A percentile compares a stretch with the other conserved stretches of the same genome.
Evolutionary conservation across 2,113 vertebrate species (phyloP).

Genomic region (Eulemur macaco): DNA sequence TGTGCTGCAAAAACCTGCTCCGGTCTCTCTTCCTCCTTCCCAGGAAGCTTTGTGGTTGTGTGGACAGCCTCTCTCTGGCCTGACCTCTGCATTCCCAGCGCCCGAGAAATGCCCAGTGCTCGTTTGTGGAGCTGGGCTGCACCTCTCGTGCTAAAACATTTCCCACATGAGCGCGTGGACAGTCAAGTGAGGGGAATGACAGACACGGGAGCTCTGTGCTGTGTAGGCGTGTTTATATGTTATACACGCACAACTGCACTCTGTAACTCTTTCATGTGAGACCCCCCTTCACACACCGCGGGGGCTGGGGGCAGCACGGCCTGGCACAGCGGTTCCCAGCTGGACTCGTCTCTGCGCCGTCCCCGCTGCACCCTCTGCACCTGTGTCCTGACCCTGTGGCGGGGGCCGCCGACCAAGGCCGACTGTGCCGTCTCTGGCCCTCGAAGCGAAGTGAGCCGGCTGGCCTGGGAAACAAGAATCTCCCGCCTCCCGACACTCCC

Average conservation of each 20-base stretch:
- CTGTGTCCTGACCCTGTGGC: not conserved
- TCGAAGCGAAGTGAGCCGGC: not conserved
- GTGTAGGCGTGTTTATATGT: accelerated
- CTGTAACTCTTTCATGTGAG: not conserved
- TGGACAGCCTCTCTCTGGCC: not conserved
- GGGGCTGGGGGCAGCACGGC: not conserved
- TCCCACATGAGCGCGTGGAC: accelerated
- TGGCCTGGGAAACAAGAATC: not conserved
- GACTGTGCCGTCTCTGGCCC: no score
- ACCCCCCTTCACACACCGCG: no score
- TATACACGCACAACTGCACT: accelerated
- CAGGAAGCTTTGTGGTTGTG: accelerated
- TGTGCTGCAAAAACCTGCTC: not conserved
- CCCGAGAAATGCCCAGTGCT: accelerated
- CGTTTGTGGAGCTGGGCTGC: accelerated
- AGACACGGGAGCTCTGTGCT: not conserved
- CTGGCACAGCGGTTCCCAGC: not conserved
- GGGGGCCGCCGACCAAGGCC: accelerated
- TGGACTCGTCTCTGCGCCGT: no score
- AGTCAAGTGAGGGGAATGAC: not conserved
- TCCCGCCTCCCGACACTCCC: not conserved
- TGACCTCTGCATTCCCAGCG: accelerated
- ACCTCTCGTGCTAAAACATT: not conserved
- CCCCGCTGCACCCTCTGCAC: accelerated
- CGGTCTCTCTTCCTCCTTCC: not conserved